Evolutionary conservation across 2,113 vertebrate genomes (phyloP), one percentile per base, ranked within the genome.

Genomic region (Peromyscus maniculatus): DNA sequence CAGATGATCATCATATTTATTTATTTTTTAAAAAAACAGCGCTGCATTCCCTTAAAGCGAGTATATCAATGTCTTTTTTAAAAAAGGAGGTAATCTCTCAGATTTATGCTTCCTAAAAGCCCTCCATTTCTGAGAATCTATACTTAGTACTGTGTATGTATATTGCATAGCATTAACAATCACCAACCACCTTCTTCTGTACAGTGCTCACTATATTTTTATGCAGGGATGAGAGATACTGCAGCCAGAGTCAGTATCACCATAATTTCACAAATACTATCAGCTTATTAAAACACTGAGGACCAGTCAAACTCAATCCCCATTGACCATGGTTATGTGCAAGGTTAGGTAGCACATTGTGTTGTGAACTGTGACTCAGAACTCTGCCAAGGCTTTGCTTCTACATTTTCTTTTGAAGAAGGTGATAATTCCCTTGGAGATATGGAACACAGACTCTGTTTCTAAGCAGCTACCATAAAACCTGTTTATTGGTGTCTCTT

Each of bases 401-500:
- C 75, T 66, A 7, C 77, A 49, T 80, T 95, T 97, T 12, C 57
- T 82, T 74, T 97, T 95, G 39, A 74, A 86, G 90, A 94, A 96
- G 91, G 83, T 80, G 93, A 96, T 87, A 87, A 87, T 93, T 98
- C 77, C 71, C 92, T 89, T 84, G 31, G 75, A 98, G 96, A 95
- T 97, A 87, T 91, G 90, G 36, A 59, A 96, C 96, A n/a, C 49
- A 74, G 89, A 96, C 94, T 95, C 97, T 97, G 96, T 98, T 98
- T 98, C 83, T 94, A 97, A 98, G 97, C 94, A 98, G 80, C 79
- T 28, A 7, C 80, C 91, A 95, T 80, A 82, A 95, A 95, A 97
- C 89, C 89, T 89, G 3, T 3, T 93, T 94, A 95, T 94, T 96
- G 93, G 96, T 95, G 46, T 96, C 91, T 97, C 93, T 57, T 95